phyloP scores from a whole-genome alignment of 2,888 invertebrate species.

The Ectropis crepuscularia region DNA sequence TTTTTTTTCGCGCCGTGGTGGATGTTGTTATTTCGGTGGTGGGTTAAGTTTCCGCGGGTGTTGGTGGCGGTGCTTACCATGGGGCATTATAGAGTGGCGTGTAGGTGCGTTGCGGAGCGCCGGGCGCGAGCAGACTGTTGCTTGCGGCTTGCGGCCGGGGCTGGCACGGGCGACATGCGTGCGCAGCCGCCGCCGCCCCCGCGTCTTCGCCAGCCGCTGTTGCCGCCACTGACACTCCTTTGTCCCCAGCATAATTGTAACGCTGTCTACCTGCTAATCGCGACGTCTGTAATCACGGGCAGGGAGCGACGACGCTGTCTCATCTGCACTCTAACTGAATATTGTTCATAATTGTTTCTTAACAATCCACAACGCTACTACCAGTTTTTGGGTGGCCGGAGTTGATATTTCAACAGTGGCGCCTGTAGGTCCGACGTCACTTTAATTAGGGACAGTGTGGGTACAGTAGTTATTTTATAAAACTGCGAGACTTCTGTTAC shows the following conservation, averaged over 20 bases:
- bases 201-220: constrained; percentile 11
- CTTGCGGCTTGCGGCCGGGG: constrained; percentile 66
- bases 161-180: constrained; percentile 57
- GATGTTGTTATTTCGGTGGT: constrained; percentile 15
- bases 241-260: constrained; percentile 67
- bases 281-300: constrained; percentile 41
- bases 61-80: constrained; percentile 72
- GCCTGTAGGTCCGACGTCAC: too few species aligned
- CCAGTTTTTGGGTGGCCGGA: too few species aligned
- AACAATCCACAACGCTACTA: too few species aligned
- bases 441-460: too few species aligned
- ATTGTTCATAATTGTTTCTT: too few species aligned
- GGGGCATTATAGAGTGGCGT: constrained; percentile 71
- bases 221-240: constrained; percentile 59
- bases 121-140: constrained; percentile 83
- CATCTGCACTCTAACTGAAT: background rate
- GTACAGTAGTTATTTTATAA: too few species aligned
- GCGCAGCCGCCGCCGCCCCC: constrained; percentile 61
- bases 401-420: too few species aligned
- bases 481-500: too few species aligned
- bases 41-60: constrained; percentile 46
- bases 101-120: constrained; percentile 62
- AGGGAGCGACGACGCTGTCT: constrained; percentile 31
- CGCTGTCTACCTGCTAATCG: constrained; percentile 54
- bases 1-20: constrained; percentile 17